A percentile compares a stretch with the other conserved stretches of the same genome.
Evolutionary conservation across 2,113 vertebrate genomes (phyloP).

Genomic region (Chloropsis cyanopogon): DNA sequence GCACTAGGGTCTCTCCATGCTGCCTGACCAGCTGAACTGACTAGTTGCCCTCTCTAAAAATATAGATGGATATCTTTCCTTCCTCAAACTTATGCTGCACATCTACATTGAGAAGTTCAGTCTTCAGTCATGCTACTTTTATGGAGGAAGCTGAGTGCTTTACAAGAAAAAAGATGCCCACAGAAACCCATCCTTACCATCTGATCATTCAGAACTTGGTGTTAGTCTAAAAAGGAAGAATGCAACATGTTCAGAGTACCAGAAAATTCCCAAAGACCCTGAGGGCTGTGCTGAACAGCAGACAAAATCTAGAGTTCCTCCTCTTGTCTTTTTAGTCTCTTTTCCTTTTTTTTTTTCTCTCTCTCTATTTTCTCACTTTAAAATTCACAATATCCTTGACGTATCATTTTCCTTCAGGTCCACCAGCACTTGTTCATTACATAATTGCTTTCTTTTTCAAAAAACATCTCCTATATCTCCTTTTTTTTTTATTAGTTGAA

Average conservation of each 20-base stretch:
- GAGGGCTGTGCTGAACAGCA: not conserved
- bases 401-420: not conserved
- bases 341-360: not conserved
- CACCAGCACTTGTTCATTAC: not conserved
- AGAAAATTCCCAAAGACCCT: not conserved
- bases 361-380: not conserved
- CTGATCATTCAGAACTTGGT: not conserved
- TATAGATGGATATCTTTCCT: rapidly evolving
- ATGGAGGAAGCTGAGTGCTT: not conserved
- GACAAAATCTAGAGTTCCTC: not conserved
- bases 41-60: not conserved
- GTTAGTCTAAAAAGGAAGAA: not conserved
- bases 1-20: not conserved
- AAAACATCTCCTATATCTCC: not conserved
- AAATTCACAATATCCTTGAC: not conserved
- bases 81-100: not conserved
- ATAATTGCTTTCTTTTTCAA: not conserved
- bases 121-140: not conserved
- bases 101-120: not conserved
- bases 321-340: not conserved
- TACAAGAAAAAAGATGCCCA: not conserved
- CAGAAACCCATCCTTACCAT: not conserved
- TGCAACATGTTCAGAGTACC: not conserved
- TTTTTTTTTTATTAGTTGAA: constrained; percentile 10
- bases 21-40: not conserved